Evolutionary conservation across 2,888 invertebrate species (phyloP).

Genomic region (Nymphalis polychloros): DNA sequence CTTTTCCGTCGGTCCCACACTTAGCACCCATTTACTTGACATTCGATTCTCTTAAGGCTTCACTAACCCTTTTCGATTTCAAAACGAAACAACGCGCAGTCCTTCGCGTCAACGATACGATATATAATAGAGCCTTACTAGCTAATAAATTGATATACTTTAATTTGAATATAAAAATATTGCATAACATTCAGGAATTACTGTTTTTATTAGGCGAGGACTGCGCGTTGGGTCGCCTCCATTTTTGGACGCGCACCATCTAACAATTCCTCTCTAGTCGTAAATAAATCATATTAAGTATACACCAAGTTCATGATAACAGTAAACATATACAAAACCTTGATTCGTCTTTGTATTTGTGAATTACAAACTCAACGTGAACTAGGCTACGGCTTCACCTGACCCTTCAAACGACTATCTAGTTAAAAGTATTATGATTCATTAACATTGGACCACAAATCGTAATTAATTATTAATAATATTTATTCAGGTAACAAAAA

Average conservation of each 20-base stretch:
- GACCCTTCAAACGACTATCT: slow-evolving; percentile 72
- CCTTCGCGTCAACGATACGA: slow-evolving; percentile 36
- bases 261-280: slow-evolving; percentile 33
- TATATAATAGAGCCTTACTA: slow-evolving; percentile 47
- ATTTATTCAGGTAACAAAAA: slow-evolving; percentile 82
- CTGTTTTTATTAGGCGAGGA: slow-evolving; percentile 27
- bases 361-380: slow-evolving; percentile 52
- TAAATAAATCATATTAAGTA: slow-evolving; percentile 12
- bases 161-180: slow-evolving; percentile 66
- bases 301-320: slow-evolving; percentile 8
- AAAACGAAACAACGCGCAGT: slow-evolving; percentile 50
- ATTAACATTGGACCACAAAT: slow-evolving; percentile 82
- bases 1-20: slow-evolving; percentile 54
- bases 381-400: slow-evolving; percentile 64
- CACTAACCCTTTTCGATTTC: slow-evolving; percentile 55
- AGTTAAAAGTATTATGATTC: slow-evolving; percentile 77
- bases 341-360: slow-evolving; percentile 45
- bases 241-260: slow-evolving; percentile 38
- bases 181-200: slow-evolving; percentile 44
- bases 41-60: slow-evolving; percentile 55
- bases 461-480: slow-evolving; percentile 78
- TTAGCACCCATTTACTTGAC: slow-evolving; percentile 67
- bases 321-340: slow-evolving; percentile 36
- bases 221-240: slow-evolving; percentile 35
- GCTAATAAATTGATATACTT: slow-evolving; percentile 62